These are phyloP conservation scores for Cephus pygmeus DNA, from an alignment of 2,888 invertebrate genomes.

Conservation along the genomic window DNA sequence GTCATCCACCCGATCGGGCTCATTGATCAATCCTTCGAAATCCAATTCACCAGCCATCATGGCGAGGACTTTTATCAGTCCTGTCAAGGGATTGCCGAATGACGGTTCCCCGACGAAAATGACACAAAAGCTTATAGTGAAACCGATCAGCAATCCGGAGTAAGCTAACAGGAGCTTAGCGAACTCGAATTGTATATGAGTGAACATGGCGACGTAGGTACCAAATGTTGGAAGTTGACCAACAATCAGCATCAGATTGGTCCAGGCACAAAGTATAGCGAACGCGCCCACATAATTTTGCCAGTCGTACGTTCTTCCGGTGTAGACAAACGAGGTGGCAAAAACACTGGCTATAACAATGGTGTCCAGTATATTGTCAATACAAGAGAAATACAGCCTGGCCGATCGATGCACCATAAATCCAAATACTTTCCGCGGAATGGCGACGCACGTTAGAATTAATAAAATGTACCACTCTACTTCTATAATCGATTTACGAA, in stretches of 20 bases:
- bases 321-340: slow-evolving; percentile 59
- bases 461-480: slow-evolving; percentile 58
- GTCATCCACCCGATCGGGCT: slow-evolving; percentile 33
- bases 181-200: slow-evolving; percentile 64
- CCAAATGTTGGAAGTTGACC: slow-evolving; percentile 67
- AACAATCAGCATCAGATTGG: slow-evolving; percentile 65
- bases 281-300: slow-evolving; percentile 64
- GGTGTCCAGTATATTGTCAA: slow-evolving; percentile 62
- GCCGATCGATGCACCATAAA: slow-evolving; percentile 60
- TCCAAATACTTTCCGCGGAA: slow-evolving; percentile 61
- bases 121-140: slow-evolving; percentile 65
- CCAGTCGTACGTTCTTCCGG: slow-evolving; percentile 60
- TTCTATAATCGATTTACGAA: slow-evolving; percentile 53
- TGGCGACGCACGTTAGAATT: slow-evolving; percentile 57
- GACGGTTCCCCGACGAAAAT: slow-evolving; percentile 62
- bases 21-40: slow-evolving; percentile 58
- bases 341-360: slow-evolving; percentile 59
- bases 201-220: slow-evolving; percentile 68
- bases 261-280: slow-evolving; percentile 65
- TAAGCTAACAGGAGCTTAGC: slow-evolving; percentile 64
- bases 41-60: slow-evolving; percentile 66
- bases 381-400: slow-evolving; percentile 61
- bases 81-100: slow-evolving; percentile 61
- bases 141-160: slow-evolving; percentile 64
- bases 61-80: slow-evolving; percentile 61